Conservation (phyloP, 2,797 vertebrate genomes). For the Holocentrus rufus region DNA sequence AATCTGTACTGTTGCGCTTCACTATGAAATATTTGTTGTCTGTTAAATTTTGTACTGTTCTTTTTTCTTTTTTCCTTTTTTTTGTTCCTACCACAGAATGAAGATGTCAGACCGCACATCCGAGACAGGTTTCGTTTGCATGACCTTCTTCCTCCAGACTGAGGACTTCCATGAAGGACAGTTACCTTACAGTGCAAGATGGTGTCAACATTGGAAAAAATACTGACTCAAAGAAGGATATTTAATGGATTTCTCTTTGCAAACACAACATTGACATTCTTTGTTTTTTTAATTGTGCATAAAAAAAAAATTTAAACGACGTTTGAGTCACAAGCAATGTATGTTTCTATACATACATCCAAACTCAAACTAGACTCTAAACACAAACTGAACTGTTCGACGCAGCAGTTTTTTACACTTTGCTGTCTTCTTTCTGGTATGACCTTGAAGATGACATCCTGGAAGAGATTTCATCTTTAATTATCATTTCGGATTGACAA, state of each 20-base stretch:
- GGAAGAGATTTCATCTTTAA: slow-evolving; percentile 59
- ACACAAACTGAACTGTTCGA: slow-evolving; percentile 48
- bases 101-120: slow-evolving; percentile 97
- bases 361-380: slow-evolving; percentile 42
- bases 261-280: slow-evolving; percentile 59
- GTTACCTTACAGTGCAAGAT: slow-evolving; percentile 12
- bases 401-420: slow-evolving; percentile 39
- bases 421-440: slow-evolving; percentile 44
- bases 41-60: background rate
- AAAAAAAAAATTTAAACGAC: slow-evolving; percentile 43
- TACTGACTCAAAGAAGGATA: slow-evolving; percentile 44
- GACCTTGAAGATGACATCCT: slow-evolving; percentile 51
- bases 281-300: slow-evolving; percentile 40
- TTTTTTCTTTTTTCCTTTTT: background rate
- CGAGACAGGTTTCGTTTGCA: slow-evolving; percentile 97
- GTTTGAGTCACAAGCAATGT: slow-evolving; percentile 53
- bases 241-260: slow-evolving; percentile 52
- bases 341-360: slow-evolving; percentile 55
- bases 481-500: slow-evolving; percentile 62
- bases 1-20: background rate
- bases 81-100: slow-evolving; percentile 83
- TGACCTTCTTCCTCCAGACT: slow-evolving; percentile 88
- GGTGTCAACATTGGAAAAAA: slow-evolving; percentile 28
- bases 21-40: background rate
- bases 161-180: slow-evolving; percentile 28